phyloP scores from a whole-genome alignment of 2,797 vertebrate species.

The Sebastolobus altivelis region DNA sequence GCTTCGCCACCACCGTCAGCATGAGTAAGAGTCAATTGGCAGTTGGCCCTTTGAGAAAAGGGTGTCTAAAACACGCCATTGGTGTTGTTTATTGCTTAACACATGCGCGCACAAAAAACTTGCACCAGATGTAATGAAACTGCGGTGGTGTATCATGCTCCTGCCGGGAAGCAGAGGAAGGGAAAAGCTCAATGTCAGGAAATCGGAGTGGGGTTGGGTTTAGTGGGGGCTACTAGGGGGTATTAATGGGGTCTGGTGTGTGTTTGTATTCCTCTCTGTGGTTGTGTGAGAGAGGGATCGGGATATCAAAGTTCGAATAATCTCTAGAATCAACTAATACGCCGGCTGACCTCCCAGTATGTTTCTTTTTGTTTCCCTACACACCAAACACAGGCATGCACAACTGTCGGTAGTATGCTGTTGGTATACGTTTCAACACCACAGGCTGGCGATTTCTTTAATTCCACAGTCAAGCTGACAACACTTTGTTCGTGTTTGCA shows the following conservation, averaged over 20 bases:
- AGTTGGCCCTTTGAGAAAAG: constrained; percentile 7
- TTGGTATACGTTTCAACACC: constrained; percentile 28
- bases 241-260: constrained; percentile 56
- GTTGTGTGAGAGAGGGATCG: constrained; percentile 13
- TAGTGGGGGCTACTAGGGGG: constrained; percentile 6
- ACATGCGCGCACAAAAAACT: constrained; percentile 16
- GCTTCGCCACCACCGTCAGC: constrained; percentile 19
- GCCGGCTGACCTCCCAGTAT: constrained; percentile 7
- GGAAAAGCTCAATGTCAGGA: constrained; percentile 82
- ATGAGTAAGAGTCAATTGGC: constrained; percentile 12
- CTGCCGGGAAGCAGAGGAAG: constrained; percentile 78
- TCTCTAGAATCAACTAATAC: constrained; percentile 23
- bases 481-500: not conserved
- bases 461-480: not conserved
- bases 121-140: constrained; percentile 59
- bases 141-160: constrained; percentile 55
- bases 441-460: constrained; percentile 8
- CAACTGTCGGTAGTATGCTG: constrained; percentile 15
- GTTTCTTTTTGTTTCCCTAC: constrained; percentile 2
- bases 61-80: constrained; percentile 24
- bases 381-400: constrained; percentile 5
- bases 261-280: constrained; percentile 45
- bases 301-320: constrained; percentile 40
- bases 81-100: constrained; percentile 44
- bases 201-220: constrained; percentile 43